Base-by-base conservation (phyloP, 2,888 invertebrate genomes). In the Polydrusus cervinus region DNA sequence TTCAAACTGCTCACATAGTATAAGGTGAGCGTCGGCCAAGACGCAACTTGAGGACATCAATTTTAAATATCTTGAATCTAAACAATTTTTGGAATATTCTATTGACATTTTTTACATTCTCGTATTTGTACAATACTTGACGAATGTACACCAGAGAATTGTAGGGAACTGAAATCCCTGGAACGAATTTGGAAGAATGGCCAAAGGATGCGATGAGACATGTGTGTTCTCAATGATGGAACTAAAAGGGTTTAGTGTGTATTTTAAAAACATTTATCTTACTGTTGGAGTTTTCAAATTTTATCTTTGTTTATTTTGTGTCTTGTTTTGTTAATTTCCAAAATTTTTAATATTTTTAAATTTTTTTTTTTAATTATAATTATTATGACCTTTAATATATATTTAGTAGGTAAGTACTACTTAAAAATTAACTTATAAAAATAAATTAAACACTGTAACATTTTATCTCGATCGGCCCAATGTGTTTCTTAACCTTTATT, bases 1-100 rank as follows among this genome's bases (percentile, higher is more conserved):
- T 95, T 96, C 91, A 97, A 97, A 89, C 91, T 97, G 90, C 91
- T 97, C 86, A 97, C 96, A 94, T 97, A 96, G 95, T 93, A 92
- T 87, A 90, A 90, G 92, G 89, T 80, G 77, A 75, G 82, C 83
- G 83, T 83, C 83, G 76, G 74, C 67, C 78, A 81, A 81, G 82
- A 81, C 82, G 77, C 70, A 25, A 71, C 71, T 62, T 75, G 75
- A 75, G 51, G 60, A 73, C 65, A 65, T 55, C 65, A 57, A 49
- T 69, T 30, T 14, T 47, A 9, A 38, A 49, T 47, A 30, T 18
- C 45, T 57, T 62, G 49, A 70, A 70, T 74, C 65, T 65, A 62
- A 65, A 64, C 57, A 30, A 69, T 69, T 69, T 74, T 74, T 74
- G 65, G 65, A 68, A 67, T 62, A 57, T 34, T 66, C 45, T 66